Base-by-base conservation (phyloP, 1,140 invertebrate genomes). In the Atta texana region DNA sequence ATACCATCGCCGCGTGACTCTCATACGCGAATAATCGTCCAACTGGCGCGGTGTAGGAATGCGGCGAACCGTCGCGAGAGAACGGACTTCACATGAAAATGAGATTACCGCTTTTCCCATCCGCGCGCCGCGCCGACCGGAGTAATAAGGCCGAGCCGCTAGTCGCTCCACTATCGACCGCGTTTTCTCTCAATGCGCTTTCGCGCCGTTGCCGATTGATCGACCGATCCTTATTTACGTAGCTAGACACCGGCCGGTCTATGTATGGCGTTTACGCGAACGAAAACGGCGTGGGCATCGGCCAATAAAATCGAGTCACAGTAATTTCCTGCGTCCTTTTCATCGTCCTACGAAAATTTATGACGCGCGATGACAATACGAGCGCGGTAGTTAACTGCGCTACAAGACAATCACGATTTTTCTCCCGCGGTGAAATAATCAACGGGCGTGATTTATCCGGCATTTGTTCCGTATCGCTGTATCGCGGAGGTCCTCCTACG, bases 101-200 rank as follows among this genome's bases (percentile, higher is more conserved):
- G 90, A 91, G 90, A 88, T 87, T 91, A 77, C 78, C 87, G 89
- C 74, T 90, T 90, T 91, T 91, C 89, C 89, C 90, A 88, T 88
- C 72, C 71, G 74, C 51, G 61, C 74, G 49, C 63, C 51, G 61
- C 74, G 49, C 63, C 59, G 72, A 75, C 21, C 66, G 57, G 63
- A 16, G 82, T 85, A 90, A 89, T 86, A 90, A 91, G 90, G 89
- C 77, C 90, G 89, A 90, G 89, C 90, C 90, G 90, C 90, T 91
- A 91, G 90, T 88, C 90, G 90, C 84, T 91, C 90, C 78, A 90
- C 90, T 90, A 91, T 91, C 90, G 31, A 55, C 24, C 63, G 85
- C 74, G 90, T 91, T 91, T 91, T 91, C 90, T 91, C 90, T 64
- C 82, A 85, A 90, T 86, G 87, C 77, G 87, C 90, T 90, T 85